Evolutionary conservation across 2,113 vertebrate genomes (phyloP).

Genomic region (Euleptes europaea): DNA sequence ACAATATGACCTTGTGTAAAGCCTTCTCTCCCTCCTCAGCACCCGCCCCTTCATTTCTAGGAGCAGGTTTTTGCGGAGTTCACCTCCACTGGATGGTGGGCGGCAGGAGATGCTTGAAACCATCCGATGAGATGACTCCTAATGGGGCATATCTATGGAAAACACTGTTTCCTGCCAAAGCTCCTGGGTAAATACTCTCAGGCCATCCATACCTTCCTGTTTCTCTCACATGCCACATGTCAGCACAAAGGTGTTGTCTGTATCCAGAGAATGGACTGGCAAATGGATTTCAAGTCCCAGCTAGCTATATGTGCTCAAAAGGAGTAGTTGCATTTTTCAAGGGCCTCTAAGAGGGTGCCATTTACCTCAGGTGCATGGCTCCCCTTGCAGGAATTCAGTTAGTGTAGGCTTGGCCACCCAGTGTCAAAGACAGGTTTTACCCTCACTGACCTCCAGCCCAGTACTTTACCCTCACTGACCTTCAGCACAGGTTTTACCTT

Average conservation of each 20-base stretch:
- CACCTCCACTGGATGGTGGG: background rate
- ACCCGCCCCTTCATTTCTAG: background rate
- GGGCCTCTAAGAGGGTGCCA: no score
- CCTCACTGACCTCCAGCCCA: no score
- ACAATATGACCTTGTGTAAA: background rate
- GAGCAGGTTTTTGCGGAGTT: background rate
- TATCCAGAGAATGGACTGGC: conserved; percentile 25
- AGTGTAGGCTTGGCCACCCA: no score
- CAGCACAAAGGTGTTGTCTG: conserved; percentile 7
- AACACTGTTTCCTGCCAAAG: conserved; percentile 52
- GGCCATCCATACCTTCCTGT: conserved; percentile 54
- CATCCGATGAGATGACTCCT: conserved; percentile 30
- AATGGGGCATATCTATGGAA: conserved; percentile 41
- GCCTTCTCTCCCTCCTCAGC: no score
- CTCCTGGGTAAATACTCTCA: conserved; percentile 62
- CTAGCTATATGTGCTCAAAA: no score
- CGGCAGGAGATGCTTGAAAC: conserved; percentile 5
- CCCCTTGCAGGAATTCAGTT: no score
- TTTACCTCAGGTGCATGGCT: no score
- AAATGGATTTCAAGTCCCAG: background rate
- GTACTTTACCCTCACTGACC: no score
- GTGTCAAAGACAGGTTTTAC: no score
- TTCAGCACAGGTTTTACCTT: no score
- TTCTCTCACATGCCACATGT: background rate
- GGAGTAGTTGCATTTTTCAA: no score